A percentile compares a stretch with the other conserved stretches of the same genome.
These are phyloP conservation scores for Malthinus seriepunctatus DNA, from an alignment of 2,888 invertebrate genomes.

Conservation along the genomic window DNA sequence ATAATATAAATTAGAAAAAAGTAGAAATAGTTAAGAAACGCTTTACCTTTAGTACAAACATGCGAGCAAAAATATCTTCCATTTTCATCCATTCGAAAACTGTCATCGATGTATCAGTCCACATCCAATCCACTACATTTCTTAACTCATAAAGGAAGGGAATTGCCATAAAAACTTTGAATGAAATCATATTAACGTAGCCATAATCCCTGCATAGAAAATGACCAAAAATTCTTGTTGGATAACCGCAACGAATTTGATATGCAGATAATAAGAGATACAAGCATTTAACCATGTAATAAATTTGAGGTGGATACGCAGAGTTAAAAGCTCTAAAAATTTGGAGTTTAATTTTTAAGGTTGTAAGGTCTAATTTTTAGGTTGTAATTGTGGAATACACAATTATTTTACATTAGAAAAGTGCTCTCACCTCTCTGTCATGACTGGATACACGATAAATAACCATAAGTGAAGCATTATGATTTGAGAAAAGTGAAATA, in stretches of 20 bases:
- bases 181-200: constrained; percentile 88
- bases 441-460: constrained; percentile 93
- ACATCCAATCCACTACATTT: constrained; percentile 99
- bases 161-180: constrained; percentile 93
- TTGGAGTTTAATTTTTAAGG: background rate
- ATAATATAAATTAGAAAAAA: constrained; percentile 28
- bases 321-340: constrained; percentile 75
- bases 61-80: constrained; percentile 98
- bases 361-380: no score
- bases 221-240: constrained; percentile 95
- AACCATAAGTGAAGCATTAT: constrained; percentile 95
- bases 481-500: constrained; percentile 90
- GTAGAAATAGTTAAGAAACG: no score
- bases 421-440: constrained; percentile 79
- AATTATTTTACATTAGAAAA: no score
- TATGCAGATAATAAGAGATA: constrained; percentile 95
- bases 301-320: constrained; percentile 87
- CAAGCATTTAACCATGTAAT: constrained; percentile 97
- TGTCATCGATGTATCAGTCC: constrained; percentile 99
- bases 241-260: constrained; percentile 98
- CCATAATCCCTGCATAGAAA: constrained; percentile 96
- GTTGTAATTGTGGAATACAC: no score
- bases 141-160: constrained; percentile 97
- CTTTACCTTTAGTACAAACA: constrained; percentile 91
- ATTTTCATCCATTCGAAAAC: constrained; percentile 98